Evolutionary conservation across 2,797 vertebrate species (phyloP).

Genomic region (Coreius guichenoti): DNA sequence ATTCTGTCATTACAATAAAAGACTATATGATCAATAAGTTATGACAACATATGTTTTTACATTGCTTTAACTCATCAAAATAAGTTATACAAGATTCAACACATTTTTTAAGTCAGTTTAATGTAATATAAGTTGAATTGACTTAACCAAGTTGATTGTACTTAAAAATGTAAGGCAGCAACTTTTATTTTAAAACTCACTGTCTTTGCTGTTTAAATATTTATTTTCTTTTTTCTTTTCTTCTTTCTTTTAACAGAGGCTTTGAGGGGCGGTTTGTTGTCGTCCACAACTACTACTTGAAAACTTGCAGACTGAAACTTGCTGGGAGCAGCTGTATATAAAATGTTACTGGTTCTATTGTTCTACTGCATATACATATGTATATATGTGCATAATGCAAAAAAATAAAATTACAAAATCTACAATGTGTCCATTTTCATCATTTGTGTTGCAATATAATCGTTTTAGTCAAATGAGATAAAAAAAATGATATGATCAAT

Average conservation of each 20-base stretch:
- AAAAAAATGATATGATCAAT: no score
- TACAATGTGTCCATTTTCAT: background rate
- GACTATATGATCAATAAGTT: no score
- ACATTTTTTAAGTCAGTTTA: no score
- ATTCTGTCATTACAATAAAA: background rate
- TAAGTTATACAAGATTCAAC: no score
- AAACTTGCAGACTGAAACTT: constrained; percentile 39
- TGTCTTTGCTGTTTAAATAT: background rate
- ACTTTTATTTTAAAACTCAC: background rate
- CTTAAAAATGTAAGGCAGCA: no score
- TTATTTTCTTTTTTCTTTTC: constrained; percentile 1
- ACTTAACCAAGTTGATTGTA: no score
- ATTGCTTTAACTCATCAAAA: no score
- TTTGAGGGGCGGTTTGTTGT: constrained; percentile 36
- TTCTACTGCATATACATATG: constrained; percentile 11
- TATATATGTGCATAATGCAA: constrained; percentile 59
- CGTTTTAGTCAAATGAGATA: background rate
- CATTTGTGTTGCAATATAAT: background rate
- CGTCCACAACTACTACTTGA: constrained; percentile 53
- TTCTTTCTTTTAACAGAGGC: constrained; percentile 51
- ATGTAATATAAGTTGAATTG: no score
- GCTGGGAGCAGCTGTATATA: constrained; percentile 43
- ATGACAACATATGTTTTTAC: no score
- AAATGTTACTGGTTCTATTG: constrained; percentile 41
- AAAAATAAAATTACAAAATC: constrained; percentile 18